Conservation (phyloP, 2,888 invertebrate species). For the Zhengitettix transpicula region DNA sequence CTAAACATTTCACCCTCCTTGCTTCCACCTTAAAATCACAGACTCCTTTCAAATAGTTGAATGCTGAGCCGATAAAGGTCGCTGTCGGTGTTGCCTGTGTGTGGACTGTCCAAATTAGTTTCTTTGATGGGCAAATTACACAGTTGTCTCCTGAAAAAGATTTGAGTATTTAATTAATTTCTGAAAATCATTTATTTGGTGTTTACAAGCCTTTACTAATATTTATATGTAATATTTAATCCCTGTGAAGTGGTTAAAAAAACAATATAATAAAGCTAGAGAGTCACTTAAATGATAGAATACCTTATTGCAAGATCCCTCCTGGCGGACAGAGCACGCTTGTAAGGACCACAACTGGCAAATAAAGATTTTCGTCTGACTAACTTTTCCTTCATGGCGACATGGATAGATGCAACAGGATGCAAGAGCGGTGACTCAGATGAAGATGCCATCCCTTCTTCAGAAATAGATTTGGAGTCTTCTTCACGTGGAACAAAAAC, state of each 20-base stretch:
- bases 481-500: not conserved
- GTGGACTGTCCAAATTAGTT: conserved; percentile 8
- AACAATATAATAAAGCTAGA: not conserved
- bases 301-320: conserved; percentile 53
- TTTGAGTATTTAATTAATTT: not conserved
- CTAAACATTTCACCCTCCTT: too few species aligned
- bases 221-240: not conserved
- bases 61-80: conserved; percentile 12
- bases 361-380: conserved; percentile 45
- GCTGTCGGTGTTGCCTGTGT: conserved; percentile 4
- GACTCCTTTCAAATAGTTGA: conserved; percentile 12
- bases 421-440: conserved; percentile 22
- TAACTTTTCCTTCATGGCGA: conserved; percentile 39
- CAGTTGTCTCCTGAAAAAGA: conserved; percentile 25
- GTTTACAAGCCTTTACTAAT: not conserved
- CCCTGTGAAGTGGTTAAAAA: not conserved
- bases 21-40: not conserved
- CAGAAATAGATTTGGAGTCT: conserved; percentile 5
- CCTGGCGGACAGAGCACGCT: conserved; percentile 62
- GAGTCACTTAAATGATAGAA: not conserved
- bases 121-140: conserved; percentile 51
- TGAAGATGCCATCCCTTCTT: conserved; percentile 9
- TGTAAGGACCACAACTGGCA: conserved; percentile 53
- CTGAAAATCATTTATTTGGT: not conserved
- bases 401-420: conserved; percentile 34